Percentiles rank a stretch among this genome's conserved stretches.
Conservation (phyloP, 2,113 vertebrate genomes). For the Lepidothrix coronata region DNA sequence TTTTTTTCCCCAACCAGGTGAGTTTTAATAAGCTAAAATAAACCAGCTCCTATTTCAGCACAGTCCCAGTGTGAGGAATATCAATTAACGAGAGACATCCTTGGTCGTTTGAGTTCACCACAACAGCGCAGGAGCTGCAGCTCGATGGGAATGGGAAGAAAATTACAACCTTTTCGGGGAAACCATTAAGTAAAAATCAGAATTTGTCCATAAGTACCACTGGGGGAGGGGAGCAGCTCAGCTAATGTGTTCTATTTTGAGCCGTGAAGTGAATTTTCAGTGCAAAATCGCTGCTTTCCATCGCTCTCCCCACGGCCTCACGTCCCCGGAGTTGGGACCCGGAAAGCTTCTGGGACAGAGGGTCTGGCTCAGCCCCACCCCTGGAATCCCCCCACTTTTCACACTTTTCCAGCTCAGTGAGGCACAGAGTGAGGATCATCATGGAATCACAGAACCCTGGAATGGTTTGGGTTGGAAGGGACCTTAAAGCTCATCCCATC, state of each 20-base stretch:
- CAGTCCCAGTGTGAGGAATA: background rate
- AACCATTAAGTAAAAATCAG: slow-evolving; percentile 42
- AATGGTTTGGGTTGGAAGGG: background rate
- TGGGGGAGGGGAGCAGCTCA: background rate
- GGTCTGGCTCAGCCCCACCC: background rate
- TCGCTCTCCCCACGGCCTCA: background rate
- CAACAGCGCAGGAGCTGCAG: background rate
- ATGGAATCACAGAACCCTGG: accelerated
- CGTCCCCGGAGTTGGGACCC: accelerated
- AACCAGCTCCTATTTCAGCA: background rate
- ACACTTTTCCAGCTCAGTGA: accelerated
- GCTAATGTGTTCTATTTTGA: slow-evolving; percentile 8
- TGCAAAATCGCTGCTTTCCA: accelerated
- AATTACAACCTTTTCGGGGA: slow-evolving; percentile 26
- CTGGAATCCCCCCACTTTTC: background rate
- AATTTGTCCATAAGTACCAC: background rate
- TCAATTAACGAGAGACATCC: background rate
- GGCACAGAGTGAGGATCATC: accelerated
- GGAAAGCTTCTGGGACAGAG: background rate
- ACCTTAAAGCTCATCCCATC: accelerated
- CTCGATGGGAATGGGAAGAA: background rate
- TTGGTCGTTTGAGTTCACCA: background rate
- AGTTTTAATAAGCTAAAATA: slow-evolving; percentile 30
- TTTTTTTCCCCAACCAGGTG: background rate
- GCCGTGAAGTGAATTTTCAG: background rate